phyloP scores from a whole-genome alignment of 2,113 vertebrate species.

The Talpa occidentalis region DNA sequence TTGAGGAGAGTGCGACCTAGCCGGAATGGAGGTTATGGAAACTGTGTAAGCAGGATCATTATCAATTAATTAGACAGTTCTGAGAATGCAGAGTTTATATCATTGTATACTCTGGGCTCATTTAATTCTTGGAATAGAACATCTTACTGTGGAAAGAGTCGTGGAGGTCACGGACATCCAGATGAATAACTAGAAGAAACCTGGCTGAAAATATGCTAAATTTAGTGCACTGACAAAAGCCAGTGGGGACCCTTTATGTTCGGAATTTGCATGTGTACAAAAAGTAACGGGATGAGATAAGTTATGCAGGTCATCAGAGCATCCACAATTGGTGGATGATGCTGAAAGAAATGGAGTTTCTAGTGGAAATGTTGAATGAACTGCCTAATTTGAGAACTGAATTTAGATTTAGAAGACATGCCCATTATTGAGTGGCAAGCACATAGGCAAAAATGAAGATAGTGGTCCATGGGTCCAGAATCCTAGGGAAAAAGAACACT shows the following conservation, averaged over 20 bases:
- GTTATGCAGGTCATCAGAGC: conserved; percentile 48
- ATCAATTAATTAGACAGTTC: conserved; percentile 59
- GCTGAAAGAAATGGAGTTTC: conserved; percentile 56
- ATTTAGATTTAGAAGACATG: conserved; percentile 39
- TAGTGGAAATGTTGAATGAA: conserved; percentile 73
- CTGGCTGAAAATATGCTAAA: conserved; percentile 52
- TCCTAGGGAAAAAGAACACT: background rate
- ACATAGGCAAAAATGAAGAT: conserved; percentile 6
- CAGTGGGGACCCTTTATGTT: conserved; percentile 32
- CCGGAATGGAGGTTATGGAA: conserved; percentile 26
- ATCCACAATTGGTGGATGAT: conserved; percentile 41
- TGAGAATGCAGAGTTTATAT: background rate
- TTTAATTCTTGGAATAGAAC: conserved; percentile 40
- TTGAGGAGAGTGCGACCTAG: background rate
- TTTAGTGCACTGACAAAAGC: conserved; percentile 64
- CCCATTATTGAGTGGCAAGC: background rate
- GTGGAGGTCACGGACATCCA: conserved; percentile 26
- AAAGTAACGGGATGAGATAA: conserved; percentile 50
- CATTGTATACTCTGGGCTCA: background rate
- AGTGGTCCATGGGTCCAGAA: background rate
- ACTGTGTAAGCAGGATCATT: conserved; percentile 40
- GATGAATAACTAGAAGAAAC: conserved; percentile 60
- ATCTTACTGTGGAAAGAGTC: conserved; percentile 42
- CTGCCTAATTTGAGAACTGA: conserved; percentile 59
- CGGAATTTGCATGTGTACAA: conserved; percentile 49